Percentiles rank a stretch among this genome's conserved stretches.
phyloP scores from a whole-genome alignment of 2,888 invertebrate species.

The Shargacucullia verbasci region DNA sequence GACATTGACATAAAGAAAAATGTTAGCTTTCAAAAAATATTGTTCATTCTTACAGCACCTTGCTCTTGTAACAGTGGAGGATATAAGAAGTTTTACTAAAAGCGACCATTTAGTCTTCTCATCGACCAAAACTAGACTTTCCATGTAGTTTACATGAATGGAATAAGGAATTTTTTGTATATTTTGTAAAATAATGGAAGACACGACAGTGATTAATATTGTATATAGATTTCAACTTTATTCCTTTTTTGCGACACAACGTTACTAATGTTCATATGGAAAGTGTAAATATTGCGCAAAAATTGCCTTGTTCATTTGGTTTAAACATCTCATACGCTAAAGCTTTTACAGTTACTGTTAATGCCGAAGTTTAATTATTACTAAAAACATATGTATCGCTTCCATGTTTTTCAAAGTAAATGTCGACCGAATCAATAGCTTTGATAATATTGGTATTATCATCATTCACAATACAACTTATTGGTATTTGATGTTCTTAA shows the following conservation, averaged over 20 bases:
- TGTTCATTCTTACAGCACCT: constrained; percentile 39
- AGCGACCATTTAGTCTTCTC: constrained; percentile 38
- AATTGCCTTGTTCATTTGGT: neutral
- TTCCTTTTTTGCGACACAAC: constrained; percentile 15
- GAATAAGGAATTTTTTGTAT: constrained; percentile 69
- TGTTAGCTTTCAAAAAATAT: no score
- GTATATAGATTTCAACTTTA: constrained; percentile 45
- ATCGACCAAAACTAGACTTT: constrained; percentile 63
- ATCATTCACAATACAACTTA: no score
- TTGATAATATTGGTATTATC: no score
- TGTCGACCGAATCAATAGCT: no score
- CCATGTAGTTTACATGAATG: constrained; percentile 40
- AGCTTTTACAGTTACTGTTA: neutral
- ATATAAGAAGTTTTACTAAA: constrained; percentile 19
- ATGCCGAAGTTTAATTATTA: neutral
- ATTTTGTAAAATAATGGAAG: constrained; percentile 79
- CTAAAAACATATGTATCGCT: neutral
- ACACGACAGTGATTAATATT: constrained; percentile 75
- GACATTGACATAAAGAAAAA: no score
- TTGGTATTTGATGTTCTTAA: no score
- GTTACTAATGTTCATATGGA: neutral
- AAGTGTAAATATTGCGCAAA: neutral
- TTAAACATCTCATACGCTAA: neutral
- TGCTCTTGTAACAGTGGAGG: constrained; percentile 3
- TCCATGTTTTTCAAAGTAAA: neutral